phyloP scores from a whole-genome alignment of 2,113 vertebrate genomes.

The Pungitius pungitius region DNA sequence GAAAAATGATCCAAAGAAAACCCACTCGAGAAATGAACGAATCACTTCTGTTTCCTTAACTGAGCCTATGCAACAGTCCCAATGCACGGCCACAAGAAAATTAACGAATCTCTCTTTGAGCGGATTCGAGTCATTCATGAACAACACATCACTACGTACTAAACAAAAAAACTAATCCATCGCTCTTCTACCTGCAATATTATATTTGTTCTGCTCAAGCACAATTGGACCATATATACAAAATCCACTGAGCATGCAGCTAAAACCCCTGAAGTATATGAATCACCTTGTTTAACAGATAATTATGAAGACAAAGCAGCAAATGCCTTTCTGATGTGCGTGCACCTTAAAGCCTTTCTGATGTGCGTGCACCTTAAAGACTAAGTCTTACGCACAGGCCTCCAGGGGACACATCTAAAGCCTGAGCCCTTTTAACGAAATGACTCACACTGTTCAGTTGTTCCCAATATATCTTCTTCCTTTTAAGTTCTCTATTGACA shows the following conservation, averaged over 20 bases:
- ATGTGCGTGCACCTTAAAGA: background rate
- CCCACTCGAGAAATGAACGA: no score
- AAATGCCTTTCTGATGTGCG: background rate
- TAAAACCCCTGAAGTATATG: background rate
- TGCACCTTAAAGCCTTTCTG: background rate
- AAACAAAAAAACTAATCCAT: conserved; percentile 1
- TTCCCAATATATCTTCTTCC: background rate
- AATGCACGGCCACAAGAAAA: no score
- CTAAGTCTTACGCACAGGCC: conserved; percentile 4
- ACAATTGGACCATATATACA: conserved; percentile 16
- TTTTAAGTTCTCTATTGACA: conserved; percentile 10
- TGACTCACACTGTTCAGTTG: background rate
- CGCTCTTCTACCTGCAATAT: background rate
- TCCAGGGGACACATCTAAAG: background rate
- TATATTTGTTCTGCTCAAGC: background rate
- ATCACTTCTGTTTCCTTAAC: no score
- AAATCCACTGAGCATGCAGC: background rate
- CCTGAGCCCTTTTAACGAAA: conserved; percentile 24
- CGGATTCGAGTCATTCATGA: no score
- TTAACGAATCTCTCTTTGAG: no score
- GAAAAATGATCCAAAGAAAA: no score
- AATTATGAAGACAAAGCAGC: background rate
- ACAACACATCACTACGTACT: no score
- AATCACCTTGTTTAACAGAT: conserved; percentile 6
- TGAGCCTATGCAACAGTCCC: no score